These are phyloP conservation scores for Rhopalosiphum padi DNA, from an alignment of 1,140 invertebrate genomes.

Conservation along the genomic window DNA sequence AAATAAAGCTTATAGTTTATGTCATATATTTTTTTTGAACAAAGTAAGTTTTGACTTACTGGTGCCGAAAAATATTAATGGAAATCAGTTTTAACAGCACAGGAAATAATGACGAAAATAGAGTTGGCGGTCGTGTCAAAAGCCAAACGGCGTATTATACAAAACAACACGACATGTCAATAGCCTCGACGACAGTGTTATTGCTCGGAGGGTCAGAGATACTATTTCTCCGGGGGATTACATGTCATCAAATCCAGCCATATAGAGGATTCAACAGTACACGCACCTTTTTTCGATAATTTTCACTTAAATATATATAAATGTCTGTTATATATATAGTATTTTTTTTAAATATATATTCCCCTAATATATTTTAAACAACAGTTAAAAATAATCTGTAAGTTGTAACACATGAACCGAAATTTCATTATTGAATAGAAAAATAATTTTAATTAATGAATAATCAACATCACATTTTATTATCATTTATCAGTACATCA, in stretches of 20 bases:
- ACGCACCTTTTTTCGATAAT: neutral
- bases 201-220: constrained; percentile 28
- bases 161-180: neutral
- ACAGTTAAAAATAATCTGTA: neutral
- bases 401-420: neutral
- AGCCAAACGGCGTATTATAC: neutral
- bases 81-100: neutral
- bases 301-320: neutral
- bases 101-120: constrained; percentile 32
- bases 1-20: neutral
- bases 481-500: neutral
- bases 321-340: neutral
- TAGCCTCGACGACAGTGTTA: constrained; percentile 43
- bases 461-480: neutral
- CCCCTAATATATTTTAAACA: neutral
- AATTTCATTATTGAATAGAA: neutral
- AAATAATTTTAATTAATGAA: no score
- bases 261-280: neutral
- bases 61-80: neutral
- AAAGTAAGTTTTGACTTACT: neutral
- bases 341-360: neutral
- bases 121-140: constrained; percentile 33
- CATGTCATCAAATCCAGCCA: neutral
- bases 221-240: neutral
- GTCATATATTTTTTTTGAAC: no score